phyloP scores from a whole-genome alignment of 2,113 vertebrate species.

The Dromaius novaehollandiae region DNA sequence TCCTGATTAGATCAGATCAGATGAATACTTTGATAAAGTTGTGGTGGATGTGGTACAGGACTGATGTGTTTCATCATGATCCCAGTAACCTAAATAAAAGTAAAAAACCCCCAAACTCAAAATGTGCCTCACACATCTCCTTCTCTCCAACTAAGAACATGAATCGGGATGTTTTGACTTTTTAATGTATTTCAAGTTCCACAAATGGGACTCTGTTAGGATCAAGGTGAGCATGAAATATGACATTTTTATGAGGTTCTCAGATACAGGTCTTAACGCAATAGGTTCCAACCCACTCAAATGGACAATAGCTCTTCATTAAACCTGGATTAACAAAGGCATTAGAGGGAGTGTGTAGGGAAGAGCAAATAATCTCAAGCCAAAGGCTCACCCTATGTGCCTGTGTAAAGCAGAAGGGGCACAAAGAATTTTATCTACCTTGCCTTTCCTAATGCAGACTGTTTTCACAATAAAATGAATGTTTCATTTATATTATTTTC shows the following conservation, averaged over 20 bases:
- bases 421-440: not conserved
- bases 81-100: not conserved
- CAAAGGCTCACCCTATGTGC: not conserved
- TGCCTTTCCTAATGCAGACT: not conserved
- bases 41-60: not conserved
- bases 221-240: not conserved
- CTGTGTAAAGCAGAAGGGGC: not conserved
- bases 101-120: not conserved
- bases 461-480: not conserved
- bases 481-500: not conserved
- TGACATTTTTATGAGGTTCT: constrained; percentile 1
- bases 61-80: not conserved
- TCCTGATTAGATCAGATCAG: not conserved
- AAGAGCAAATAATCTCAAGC: not conserved
- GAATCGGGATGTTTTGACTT: not conserved
- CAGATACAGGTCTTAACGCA: not conserved
- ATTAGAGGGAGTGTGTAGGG: not conserved
- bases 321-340: not conserved
- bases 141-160: not conserved
- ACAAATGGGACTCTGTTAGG: not conserved
- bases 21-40: not conserved
- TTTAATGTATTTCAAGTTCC: not conserved
- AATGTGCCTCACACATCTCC: not conserved
- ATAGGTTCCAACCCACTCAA: not conserved
- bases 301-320: not conserved